Percentiles rank a stretch among this genome's conserved stretches.
Evolutionary conservation across 2,888 invertebrate species (phyloP).

Genomic region (Lasioglossum lativentre): DNA sequence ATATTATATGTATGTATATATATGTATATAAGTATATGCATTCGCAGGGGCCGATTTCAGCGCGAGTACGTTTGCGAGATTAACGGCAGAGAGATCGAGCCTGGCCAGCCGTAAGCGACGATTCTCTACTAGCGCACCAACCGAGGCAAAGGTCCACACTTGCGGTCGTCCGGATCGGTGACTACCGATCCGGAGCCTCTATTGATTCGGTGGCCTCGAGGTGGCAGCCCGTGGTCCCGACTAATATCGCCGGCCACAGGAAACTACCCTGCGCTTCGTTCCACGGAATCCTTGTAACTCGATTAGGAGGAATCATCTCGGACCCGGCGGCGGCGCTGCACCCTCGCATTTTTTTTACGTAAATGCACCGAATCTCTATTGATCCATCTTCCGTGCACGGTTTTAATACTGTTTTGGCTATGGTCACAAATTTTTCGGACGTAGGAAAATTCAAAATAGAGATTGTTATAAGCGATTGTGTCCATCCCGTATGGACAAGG

Average conservation of each 20-base stretch:
- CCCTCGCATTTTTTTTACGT: background rate
- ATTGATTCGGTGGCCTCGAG: slow-evolving; percentile 64
- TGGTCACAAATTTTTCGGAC: no score
- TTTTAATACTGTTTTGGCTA: no score
- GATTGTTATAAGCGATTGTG: no score
- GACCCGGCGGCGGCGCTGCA: background rate
- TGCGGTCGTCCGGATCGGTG: slow-evolving; percentile 67
- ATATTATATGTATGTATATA: background rate
- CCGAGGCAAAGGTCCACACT: slow-evolving; percentile 54
- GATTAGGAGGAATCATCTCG: background rate
- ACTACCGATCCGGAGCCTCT: slow-evolving; percentile 44
- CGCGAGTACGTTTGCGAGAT: background rate
- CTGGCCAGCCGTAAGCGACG: slow-evolving; percentile 29
- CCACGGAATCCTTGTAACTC: background rate
- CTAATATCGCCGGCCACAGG: slow-evolving; percentile 6
- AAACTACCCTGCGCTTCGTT: slow-evolving; percentile 13
- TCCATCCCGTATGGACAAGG: no score
- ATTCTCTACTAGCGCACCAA: slow-evolving; percentile 32
- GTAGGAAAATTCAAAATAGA: background rate
- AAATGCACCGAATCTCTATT: background rate
- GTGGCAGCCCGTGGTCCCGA: slow-evolving; percentile 55
- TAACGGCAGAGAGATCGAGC: slow-evolving; percentile 18
- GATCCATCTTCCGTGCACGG: background rate
- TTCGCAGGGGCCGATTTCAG: background rate
- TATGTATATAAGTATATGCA: background rate